Base-by-base conservation (phyloP, 2,113 vertebrate genomes). In the Terrapene triunguis region DNA sequence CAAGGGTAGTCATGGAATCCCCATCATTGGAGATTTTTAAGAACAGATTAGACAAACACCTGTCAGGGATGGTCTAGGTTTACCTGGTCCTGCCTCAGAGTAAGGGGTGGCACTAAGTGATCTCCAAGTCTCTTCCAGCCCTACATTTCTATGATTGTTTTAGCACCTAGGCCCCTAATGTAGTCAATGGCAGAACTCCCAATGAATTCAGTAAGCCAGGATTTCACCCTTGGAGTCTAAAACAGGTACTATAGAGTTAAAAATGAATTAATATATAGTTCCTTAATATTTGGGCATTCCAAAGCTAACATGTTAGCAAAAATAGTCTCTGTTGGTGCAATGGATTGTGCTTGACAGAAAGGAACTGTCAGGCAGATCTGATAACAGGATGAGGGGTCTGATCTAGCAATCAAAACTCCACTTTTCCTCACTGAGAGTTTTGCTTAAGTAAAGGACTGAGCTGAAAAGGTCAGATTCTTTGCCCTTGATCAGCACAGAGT, bases 241-340 rank as follows among this genome's bases (percentile, higher is more conserved):
- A 16, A n/a, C 35, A n/a, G 14, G 7, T 69, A 69, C 35, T 69
- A n/a, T 8, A n/a, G 8, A 69, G 62, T n/a, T 69, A 69, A 69
- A 65, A 69, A 19, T 69, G 35, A 62, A 57, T 57, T 57, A 62
- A n/a, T 69, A 69, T 69, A 2, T 69, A 69, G 16, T 69, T 69
- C 32, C 35, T 69, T 47, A 35, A 16, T 19, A 55, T 57, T 27
- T 16, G 84, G 72, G 29, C 5, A 5, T 42, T 51, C 54, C 59
- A 32, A 85, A n/a, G 14, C 11, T 21, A 82, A 24, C 8, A 32
- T 32, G n/a, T 72, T 79, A 79, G n/a, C 55, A 35, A 47, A 24
- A 29, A 53, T 69, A 62, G 25, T 35, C 3, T 22, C 6, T 0
- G 0, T n/a, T 85, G 42, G 53, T 42, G 24, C 19, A 21, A n/a